Base-by-base conservation (phyloP, 2,888 invertebrate species). In the Crossocerus cetratus region DNA sequence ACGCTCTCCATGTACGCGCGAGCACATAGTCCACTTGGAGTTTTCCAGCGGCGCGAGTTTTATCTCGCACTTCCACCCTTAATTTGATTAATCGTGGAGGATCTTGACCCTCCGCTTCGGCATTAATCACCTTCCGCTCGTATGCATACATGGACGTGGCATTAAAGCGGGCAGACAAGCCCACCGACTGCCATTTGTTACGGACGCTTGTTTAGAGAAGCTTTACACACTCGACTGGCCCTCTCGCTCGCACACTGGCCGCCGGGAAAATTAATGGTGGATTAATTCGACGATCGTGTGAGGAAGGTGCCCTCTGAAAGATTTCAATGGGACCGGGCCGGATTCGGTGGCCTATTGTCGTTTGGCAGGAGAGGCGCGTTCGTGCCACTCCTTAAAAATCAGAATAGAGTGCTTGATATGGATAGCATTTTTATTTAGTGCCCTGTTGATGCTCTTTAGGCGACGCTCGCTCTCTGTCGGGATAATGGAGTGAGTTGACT, bases 61-160 rank as follows among this genome's bases (percentile, higher is more conserved):
- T 87, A 89, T 90, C 89, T 89, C 82, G 86, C 84, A 78, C 83
- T 85, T 86, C 88, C 88, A 88, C 89, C 89, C 87, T 89, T 90
- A 89, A 90, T 90, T 90, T 90, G 90, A 90, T 90, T 89, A 90
- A 90, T 90, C 87, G 89, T 83, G 84, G 82, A 84, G 77, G 89
- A 89, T 89, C 88, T 86, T 83, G 84, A 88, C 87, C 88, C 88
- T 73, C 69, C 72, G 20, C 65, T 58, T 74, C 76, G 80, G 83
- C 88, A 90, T 90, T 90, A 90, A 90, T 90, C 90, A 90, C 84
- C 84, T 70, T 75, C 72, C 80, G 82, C 78, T 84, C 86, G 84
- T 88, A 90, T 90, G 90, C 90, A 89, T 90, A 90, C 86, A 90
- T 90, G 87, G 85, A 77, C 83, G 81, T 64, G 76, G 84, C 84